These are phyloP conservation scores for Mythimna vitellina DNA, from an alignment of 2,888 invertebrate species.

Conservation along the genomic window DNA sequence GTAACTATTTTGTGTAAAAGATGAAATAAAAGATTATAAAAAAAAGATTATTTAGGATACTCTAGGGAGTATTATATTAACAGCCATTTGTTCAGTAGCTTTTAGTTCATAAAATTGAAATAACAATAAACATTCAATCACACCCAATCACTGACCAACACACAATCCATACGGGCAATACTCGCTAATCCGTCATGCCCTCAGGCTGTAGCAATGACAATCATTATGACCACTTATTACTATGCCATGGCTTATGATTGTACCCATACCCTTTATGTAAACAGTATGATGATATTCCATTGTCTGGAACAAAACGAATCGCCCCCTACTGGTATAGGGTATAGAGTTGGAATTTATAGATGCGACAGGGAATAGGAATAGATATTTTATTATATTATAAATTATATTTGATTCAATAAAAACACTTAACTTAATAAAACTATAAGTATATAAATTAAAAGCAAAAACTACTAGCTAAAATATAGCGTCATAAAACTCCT, in stretches of 20 bases:
- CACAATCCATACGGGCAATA: conserved; percentile 25
- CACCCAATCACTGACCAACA: conserved; percentile 17
- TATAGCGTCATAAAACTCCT: too few relatives aligned
- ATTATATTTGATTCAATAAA: too few relatives aligned
- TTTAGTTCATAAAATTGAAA: background rate
- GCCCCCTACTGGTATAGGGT: conserved; percentile 32
- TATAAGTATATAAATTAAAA: too few relatives aligned
- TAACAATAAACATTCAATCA: conserved; percentile 16
- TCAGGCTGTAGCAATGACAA: conserved; percentile 48
- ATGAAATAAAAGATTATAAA: too few relatives aligned
- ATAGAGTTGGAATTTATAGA: conserved; percentile 17
- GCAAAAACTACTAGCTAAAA: too few relatives aligned
- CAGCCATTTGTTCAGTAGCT: background rate
- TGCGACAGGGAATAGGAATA: background rate
- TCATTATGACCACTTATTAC: conserved; percentile 50
- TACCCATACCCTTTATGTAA: conserved; percentile 51
- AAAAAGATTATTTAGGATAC: too few relatives aligned
- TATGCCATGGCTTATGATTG: conserved; percentile 40
- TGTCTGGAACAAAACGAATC: conserved; percentile 45
- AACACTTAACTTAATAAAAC: too few relatives aligned
- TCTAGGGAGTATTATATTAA: too few relatives aligned
- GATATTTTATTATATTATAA: too few relatives aligned
- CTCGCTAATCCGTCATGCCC: conserved; percentile 35
- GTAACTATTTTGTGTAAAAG: too few relatives aligned
- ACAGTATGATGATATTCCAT: conserved; percentile 55